A percentile compares a stretch with the other conserved stretches of the same genome.
Evolutionary conservation across 2,113 vertebrate species (phyloP).

Genomic region (Psophia crepitans): DNA sequence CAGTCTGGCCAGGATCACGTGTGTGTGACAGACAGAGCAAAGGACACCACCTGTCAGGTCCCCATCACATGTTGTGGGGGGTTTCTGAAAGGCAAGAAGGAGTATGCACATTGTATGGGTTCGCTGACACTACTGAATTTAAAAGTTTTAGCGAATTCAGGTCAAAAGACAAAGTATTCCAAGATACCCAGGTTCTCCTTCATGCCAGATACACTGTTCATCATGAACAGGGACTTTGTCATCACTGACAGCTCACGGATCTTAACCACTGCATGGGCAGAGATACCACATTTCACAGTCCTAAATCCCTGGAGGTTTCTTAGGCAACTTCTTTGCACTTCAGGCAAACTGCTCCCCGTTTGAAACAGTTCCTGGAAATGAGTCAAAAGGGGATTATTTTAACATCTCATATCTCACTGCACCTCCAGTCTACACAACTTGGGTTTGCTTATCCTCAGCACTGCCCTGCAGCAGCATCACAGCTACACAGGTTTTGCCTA

Average conservation of each 20-base stretch:
- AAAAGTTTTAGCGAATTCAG: background rate
- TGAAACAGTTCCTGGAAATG: background rate
- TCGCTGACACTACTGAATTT: background rate
- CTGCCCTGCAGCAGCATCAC: background rate
- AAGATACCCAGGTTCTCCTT: background rate
- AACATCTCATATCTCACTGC: background rate
- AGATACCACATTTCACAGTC: background rate
- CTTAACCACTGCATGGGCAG: fast-evolving
- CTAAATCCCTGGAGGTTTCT: background rate
- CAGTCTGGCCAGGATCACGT: background rate
- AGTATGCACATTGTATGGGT: background rate
- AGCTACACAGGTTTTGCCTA: background rate
- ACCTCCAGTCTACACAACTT: too few species aligned
- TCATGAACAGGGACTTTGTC: background rate
- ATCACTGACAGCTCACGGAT: background rate
- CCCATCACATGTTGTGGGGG: fast-evolving
- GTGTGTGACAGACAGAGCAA: background rate
- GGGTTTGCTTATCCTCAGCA: background rate
- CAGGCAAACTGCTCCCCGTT: background rate
- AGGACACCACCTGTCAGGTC: background rate
- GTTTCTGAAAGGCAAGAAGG: background rate
- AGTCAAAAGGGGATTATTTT: background rate
- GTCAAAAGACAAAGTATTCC: background rate
- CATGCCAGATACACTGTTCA: background rate
- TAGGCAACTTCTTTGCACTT: too few species aligned